Percentiles rank a stretch among this genome's conserved stretches.
Conservation (phyloP, 2,888 invertebrate genomes). For the Drosophila neonasuta region DNA sequence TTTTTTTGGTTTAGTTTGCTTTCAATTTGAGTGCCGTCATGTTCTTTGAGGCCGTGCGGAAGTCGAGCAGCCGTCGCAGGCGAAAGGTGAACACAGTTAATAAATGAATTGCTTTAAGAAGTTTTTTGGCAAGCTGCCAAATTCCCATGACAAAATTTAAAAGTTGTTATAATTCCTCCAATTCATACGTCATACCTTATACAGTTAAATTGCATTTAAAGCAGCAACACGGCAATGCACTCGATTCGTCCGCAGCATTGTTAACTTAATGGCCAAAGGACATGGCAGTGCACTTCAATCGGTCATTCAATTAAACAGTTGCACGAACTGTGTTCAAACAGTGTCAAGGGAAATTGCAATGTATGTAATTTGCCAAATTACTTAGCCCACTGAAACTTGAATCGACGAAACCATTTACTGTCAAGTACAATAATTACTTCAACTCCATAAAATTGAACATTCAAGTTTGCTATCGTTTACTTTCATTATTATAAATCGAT, state of each 20-base stretch:
- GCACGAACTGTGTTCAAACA: conserved; percentile 20
- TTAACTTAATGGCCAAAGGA: conserved; percentile 53
- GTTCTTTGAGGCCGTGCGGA: conserved; percentile 64
- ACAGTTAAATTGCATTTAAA: conserved; percentile 27
- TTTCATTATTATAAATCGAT: not conserved
- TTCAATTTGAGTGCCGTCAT: conserved; percentile 62
- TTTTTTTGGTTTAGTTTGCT: conserved; percentile 50
- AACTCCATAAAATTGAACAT: not conserved
- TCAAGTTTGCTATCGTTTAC: not conserved
- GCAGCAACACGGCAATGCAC: conserved; percentile 29
- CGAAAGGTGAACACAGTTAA: conserved; percentile 51
- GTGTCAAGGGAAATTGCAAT: conserved; percentile 45
- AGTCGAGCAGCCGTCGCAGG: conserved; percentile 40
- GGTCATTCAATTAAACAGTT: conserved; percentile 53
- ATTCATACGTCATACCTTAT: too few relatives aligned
- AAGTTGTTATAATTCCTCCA: too few relatives aligned
- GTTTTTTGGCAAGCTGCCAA: too few relatives aligned
- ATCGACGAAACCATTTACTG: conserved; percentile 19
- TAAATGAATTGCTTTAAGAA: conserved; percentile 18
- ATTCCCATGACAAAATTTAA: too few relatives aligned
- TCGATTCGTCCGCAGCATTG: conserved; percentile 20
- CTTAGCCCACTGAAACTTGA: conserved; percentile 23
- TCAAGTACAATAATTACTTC: conserved; percentile 6
- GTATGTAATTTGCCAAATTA: conserved; percentile 66
- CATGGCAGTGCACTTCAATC: conserved; percentile 49